Conservation (phyloP, 2,113 vertebrate species). For the Mola mola region DNA sequence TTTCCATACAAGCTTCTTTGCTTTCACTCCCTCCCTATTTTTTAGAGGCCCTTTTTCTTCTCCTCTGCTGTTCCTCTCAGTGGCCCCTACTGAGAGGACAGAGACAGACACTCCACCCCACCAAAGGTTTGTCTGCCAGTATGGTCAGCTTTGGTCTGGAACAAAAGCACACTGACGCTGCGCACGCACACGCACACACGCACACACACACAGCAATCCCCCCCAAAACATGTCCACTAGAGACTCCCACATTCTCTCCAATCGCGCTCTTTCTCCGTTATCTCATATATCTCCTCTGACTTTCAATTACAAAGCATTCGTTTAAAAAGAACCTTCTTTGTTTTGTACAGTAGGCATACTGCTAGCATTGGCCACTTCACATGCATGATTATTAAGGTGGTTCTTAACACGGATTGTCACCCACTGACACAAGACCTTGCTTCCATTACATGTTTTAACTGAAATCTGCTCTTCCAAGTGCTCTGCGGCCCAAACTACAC, state of each 20-base stretch:
- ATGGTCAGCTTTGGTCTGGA: slow-evolving; percentile 75
- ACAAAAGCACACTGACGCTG: slow-evolving; percentile 76
- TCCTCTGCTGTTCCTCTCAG: slow-evolving; percentile 73
- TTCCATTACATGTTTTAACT: slow-evolving; percentile 3
- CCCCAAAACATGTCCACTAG: slow-evolving; percentile 34
- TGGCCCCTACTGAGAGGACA: slow-evolving; percentile 78
- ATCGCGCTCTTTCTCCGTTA: slow-evolving; percentile 52
- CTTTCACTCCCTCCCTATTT: slow-evolving; percentile 60
- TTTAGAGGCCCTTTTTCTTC: slow-evolving; percentile 72
- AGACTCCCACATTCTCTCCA: slow-evolving; percentile 62
- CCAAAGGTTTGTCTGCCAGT: slow-evolving; percentile 80
- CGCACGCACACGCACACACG: slow-evolving; percentile 72
- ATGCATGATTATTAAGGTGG: slow-evolving; percentile 32
- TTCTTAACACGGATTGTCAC: too few species aligned
- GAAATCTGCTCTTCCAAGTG: background rate
- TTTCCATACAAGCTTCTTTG: slow-evolving; percentile 75
- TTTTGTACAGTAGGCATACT: slow-evolving; percentile 26
- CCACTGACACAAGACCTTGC: background rate
- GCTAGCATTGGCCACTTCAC: slow-evolving; percentile 39
- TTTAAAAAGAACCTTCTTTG: slow-evolving; percentile 35
- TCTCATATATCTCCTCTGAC: slow-evolving; percentile 37
- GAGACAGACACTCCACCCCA: slow-evolving; percentile 77
- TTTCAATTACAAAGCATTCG: slow-evolving; percentile 48
- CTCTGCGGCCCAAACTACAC: background rate
- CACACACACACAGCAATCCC: slow-evolving; percentile 59